These are phyloP conservation scores for Pseudorhiza aurosa DNA, from an alignment of 30 jellyfish, hydroid and myxozoan species.

Conservation along the genomic window DNA sequence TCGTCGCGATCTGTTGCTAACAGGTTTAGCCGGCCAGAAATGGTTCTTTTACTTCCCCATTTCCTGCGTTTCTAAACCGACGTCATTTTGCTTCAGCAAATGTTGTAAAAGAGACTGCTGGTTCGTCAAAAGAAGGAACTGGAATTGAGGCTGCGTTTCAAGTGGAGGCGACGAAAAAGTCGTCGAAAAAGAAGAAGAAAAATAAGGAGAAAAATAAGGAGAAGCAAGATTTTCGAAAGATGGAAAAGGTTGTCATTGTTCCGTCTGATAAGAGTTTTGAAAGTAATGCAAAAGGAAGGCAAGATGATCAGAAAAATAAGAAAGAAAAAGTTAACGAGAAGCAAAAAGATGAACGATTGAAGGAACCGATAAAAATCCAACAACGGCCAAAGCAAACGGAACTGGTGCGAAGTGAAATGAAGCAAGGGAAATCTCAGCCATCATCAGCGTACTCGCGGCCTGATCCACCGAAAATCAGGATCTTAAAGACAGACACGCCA, in stretches of 20 bases:
- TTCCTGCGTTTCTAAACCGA: no score
- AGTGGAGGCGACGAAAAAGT: conserved; percentile 44
- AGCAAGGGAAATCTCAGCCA: conserved; percentile 25
- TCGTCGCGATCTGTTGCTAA: no score
- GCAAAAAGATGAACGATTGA: conserved; percentile 41
- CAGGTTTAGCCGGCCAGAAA: no score
- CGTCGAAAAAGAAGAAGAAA: conserved; percentile 73
- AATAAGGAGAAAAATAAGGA: conserved; percentile 54
- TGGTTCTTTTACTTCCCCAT: no score
- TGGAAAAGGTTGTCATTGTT: not conserved
- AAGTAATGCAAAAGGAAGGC: not conserved
- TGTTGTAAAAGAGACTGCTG: conserved; percentile 4
- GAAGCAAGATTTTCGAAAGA: conserved; percentile 23
- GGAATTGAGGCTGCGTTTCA: conserved; percentile 38
- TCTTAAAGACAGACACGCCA: conserved; percentile 67
- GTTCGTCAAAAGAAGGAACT: not conserved
- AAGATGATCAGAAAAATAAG: conserved; percentile 5
- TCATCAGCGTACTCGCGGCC: conserved; percentile 33
- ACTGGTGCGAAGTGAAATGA: not conserved
- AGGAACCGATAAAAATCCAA: conserved; percentile 67
- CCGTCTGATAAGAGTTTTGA: conserved; percentile 14
- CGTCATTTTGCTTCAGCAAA: conserved; percentile 1
- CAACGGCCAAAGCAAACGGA: conserved; percentile 66
- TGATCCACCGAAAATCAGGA: conserved; percentile 70
- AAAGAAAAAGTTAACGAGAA: conserved; percentile 26